Evolutionary conservation across 2,888 invertebrate species (phyloP), one percentile per base, ranked within the genome.

Genomic region (Caenorhabditis doughertyi): DNA sequence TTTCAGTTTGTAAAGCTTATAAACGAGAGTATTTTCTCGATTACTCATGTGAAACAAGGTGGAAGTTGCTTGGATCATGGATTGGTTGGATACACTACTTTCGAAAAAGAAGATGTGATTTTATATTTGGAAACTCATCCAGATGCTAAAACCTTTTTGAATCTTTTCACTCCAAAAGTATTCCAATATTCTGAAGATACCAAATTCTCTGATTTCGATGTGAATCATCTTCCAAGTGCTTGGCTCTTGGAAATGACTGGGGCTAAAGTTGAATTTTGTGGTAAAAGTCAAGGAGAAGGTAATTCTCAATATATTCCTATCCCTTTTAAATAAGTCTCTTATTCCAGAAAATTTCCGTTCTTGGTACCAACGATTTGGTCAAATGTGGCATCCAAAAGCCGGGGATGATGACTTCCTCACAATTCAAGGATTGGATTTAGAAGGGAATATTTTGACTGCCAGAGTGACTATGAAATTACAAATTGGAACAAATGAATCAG

Each of bases 291-390:
- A n/a, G n/a, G n/a, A n/a, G n/a, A n/a, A n/a, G n/a, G n/a, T n/a
- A n/a, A n/a, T n/a, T n/a, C n/a, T n/a, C n/a, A n/a, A n/a, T n/a
- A n/a, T n/a, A n/a, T 32, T 29, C 18, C n/a, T 32, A 5, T n/a
- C n/a, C n/a, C n/a, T n/a, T n/a, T 1, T 32, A 56, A 4, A 13
- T 32, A n/a, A n/a, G n/a, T 32, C 27, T 32, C 16, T 0, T 32
- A 11, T 62, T 56, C 13, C 44, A 62, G 60, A 62, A 16, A 42
- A 62, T 44, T 23, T 62, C 21, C 27, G 16, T 25, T 62, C 60
- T 5, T 62, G 60, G 60, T 62, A 62, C 27, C 21, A 44, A 21
- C 2, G 60, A 62, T 44, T 62, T 9, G 27, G n/a, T n/a, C 23
- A 27, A n/a, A 62, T 62, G 60, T 62, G 60, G 60, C 42, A 44